Evolutionary conservation across 2,888 invertebrate species (phyloP).

Genomic region (Hemithea aestivaria): DNA sequence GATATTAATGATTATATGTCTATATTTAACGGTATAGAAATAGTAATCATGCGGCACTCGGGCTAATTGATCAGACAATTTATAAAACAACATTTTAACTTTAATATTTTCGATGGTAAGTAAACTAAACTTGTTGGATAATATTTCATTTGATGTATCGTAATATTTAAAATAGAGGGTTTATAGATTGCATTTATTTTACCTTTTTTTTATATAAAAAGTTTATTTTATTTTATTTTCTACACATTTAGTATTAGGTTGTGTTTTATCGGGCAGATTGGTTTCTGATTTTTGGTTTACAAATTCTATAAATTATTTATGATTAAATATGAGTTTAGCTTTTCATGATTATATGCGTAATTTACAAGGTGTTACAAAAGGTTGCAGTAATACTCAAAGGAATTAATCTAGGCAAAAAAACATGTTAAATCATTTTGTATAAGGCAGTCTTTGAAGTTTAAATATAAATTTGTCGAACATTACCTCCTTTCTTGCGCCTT

Average conservation of each 20-base stretch:
- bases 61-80: conserved; percentile 54
- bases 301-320: too few relatives aligned
- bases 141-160: conserved; percentile 57
- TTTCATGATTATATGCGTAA: too few relatives aligned
- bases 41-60: conserved; percentile 76
- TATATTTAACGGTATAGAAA: conserved; percentile 78
- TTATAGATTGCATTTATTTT: conserved; percentile 78
- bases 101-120: conserved; percentile 27
- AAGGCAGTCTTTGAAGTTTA: too few relatives aligned
- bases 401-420: too few relatives aligned
- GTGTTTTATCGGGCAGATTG: conserved; percentile 13
- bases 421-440: too few relatives aligned
- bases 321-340: too few relatives aligned
- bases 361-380: too few relatives aligned
- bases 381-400: too few relatives aligned
- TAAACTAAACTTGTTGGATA: conserved; percentile 63
- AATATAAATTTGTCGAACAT: too few relatives aligned
- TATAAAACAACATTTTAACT: conserved; percentile 54
- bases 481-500: too few relatives aligned
- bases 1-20: conserved; percentile 70
- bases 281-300: too few relatives aligned
- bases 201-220: conserved; percentile 59
- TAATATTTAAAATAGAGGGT: conserved; percentile 69
- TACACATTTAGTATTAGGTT: conserved; percentile 53
- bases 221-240: conserved; percentile 65